A percentile compares a stretch with the other conserved stretches of the same genome.
phyloP scores from a whole-genome alignment of 2,113 vertebrate species.

The Fukomys damarensis region DNA sequence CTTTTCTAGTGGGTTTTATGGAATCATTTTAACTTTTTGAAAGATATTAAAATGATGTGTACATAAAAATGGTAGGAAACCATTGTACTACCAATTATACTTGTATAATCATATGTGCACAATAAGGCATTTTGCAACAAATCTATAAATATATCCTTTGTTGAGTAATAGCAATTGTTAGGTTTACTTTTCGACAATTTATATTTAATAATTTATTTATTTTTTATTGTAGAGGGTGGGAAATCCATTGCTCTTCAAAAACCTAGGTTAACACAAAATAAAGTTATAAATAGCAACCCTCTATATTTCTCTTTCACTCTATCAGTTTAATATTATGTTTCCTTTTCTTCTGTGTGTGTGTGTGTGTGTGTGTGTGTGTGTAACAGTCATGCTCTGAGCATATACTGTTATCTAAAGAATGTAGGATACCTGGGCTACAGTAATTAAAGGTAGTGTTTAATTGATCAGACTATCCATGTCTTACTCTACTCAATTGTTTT shows the following conservation, averaged over 20 bases:
- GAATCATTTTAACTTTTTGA: background rate
- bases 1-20: background rate
- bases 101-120: background rate
- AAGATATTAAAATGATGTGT: background rate
- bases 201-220: background rate
- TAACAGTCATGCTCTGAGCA: background rate
- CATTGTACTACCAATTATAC: background rate
- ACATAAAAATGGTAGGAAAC: background rate
- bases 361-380: background rate
- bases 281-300: background rate
- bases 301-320: background rate
- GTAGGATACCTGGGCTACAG: background rate
- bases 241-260: background rate
- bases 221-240: fast-evolving
- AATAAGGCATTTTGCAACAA: background rate
- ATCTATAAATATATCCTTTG: background rate
- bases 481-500: slow-evolving; percentile 4
- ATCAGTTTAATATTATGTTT: background rate
- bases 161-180: background rate
- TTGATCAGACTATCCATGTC: background rate
- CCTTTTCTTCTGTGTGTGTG: background rate
- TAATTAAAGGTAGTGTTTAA: slow-evolving; percentile 51
- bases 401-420: slow-evolving; percentile 1
- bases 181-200: background rate
- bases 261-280: background rate